Evolutionary conservation across 2,113 vertebrate genomes (phyloP).

Genomic region (Toxotes chatareus): DNA sequence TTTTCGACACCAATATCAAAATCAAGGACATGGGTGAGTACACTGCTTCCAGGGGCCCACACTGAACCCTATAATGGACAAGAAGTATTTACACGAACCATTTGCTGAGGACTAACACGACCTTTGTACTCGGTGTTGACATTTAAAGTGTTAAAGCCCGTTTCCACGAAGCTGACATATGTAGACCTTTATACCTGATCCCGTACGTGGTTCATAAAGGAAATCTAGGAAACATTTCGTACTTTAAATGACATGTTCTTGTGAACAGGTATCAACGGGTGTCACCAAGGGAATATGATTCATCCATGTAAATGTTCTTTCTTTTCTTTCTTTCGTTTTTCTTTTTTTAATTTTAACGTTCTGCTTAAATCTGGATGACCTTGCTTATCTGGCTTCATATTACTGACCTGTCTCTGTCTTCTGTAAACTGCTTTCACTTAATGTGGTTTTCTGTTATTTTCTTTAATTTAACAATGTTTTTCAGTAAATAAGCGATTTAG

Average conservation of each 20-base stretch:
- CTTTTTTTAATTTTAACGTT: background rate
- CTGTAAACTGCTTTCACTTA: background rate
- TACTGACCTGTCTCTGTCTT: background rate
- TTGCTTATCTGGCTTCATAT: background rate
- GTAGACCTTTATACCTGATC: background rate
- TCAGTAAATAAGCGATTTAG: background rate
- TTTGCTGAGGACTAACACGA: constrained; percentile 18
- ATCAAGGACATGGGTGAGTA: constrained; percentile 82
- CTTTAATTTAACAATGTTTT: background rate
- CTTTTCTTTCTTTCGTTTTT: too few relatives aligned
- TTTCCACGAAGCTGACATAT: background rate
- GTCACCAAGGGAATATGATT: background rate
- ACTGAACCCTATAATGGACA: background rate
- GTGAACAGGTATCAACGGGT: background rate
- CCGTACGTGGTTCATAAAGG: background rate
- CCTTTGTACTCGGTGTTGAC: constrained; percentile 65
- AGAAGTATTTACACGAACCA: background rate
- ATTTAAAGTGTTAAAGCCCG: background rate
- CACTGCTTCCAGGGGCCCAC: background rate
- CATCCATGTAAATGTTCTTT: background rate
- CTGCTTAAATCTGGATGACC: background rate
- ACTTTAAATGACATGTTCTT: background rate
- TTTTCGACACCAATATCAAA: constrained; percentile 80
- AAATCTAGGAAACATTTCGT: background rate
- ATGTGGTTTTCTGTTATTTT: background rate